Evolutionary conservation across 2,797 vertebrate species (phyloP).

Genomic region (Clarias laeviceps): DNA sequence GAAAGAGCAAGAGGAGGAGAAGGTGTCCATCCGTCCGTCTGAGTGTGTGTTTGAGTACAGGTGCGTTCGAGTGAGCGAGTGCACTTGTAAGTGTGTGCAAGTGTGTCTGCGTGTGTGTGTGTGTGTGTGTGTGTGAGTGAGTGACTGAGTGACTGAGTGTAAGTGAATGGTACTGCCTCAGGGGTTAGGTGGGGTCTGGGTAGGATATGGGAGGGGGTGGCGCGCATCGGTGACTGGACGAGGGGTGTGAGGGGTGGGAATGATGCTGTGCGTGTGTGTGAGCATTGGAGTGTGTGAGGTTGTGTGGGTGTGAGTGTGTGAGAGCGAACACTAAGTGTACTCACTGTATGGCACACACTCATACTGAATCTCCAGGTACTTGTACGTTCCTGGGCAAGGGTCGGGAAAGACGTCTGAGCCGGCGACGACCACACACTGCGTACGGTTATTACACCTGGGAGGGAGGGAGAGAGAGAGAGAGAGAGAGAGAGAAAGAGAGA

Average conservation of each 20-base stretch:
- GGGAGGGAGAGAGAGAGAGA: constrained; percentile 52
- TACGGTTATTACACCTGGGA: constrained; percentile 88
- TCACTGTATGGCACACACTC: constrained; percentile 97
- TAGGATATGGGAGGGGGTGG: constrained; percentile 21
- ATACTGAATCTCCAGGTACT: constrained; percentile 95
- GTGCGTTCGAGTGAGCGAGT: constrained; percentile 31
- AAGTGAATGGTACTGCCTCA: constrained; percentile 15
- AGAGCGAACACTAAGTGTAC: constrained; percentile 68
- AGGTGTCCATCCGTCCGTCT: constrained; percentile 52
- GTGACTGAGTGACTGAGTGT: constrained; percentile 35
- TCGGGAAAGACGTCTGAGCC: constrained; percentile 91
- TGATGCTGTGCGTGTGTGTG: constrained; percentile 54
- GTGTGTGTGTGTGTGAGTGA: constrained; percentile 38
- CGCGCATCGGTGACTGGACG: constrained; percentile 26
- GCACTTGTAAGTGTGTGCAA: constrained; percentile 25
- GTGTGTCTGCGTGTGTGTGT: constrained; percentile 41
- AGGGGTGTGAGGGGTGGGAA: constrained; percentile 45
- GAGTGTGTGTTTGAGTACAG: constrained; percentile 55
- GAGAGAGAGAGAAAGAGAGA: constrained; percentile 17
- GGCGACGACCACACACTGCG: constrained; percentile 91
- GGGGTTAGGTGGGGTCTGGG: constrained; percentile 25
- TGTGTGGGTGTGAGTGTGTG: constrained; percentile 56
- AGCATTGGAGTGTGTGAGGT: constrained; percentile 35
- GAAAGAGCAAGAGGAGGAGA: constrained; percentile 44
- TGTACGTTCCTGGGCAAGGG: constrained; percentile 92